Percentiles rank a stretch among this genome's conserved stretches.
These are phyloP conservation scores for Microctenopoma stevenorrisi DNA, from an alignment of 2,797 vertebrate genomes.

Conservation along the genomic window DNA sequence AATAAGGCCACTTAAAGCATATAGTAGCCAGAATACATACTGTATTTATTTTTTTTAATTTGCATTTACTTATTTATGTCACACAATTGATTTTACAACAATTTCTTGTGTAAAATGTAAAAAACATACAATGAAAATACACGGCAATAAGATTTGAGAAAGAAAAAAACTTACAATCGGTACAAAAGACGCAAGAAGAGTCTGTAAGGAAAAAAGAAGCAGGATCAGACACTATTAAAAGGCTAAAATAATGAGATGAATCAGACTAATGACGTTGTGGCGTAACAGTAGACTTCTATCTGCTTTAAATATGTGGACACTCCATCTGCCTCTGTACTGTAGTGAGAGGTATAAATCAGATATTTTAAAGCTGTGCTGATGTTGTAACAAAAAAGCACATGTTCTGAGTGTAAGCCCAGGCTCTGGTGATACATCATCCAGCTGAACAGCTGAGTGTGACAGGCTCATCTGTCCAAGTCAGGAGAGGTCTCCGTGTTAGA, in stretches of 20 bases:
- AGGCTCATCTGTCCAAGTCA: conserved; percentile 63
- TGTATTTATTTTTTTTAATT: no score
- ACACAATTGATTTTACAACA: no score
- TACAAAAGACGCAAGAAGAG: no score
- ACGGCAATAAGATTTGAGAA: background rate
- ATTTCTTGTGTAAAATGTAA: background rate
- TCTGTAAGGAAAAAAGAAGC: background rate
- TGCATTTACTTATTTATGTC: no score
- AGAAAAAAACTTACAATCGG: background rate
- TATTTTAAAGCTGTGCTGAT: conserved; percentile 49
- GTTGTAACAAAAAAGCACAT: conserved; percentile 66
- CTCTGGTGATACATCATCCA: conserved; percentile 63
- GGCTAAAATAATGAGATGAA: background rate
- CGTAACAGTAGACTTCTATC: conserved; percentile 13
- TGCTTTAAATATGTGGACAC: conserved; percentile 32
- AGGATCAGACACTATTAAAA: background rate
- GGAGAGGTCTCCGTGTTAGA: conserved; percentile 34
- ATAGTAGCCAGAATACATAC: no score
- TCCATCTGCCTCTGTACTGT: conserved; percentile 27
- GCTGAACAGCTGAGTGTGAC: conserved; percentile 74
- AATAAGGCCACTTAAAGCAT: no score
- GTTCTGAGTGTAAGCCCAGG: conserved; percentile 55
- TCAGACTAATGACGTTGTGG: conserved; percentile 4
- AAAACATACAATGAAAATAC: background rate
- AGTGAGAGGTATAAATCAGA: conserved; percentile 63